Evolutionary conservation across 2,888 invertebrate genomes (phyloP).

Genomic region (Aquatica leii): DNA sequence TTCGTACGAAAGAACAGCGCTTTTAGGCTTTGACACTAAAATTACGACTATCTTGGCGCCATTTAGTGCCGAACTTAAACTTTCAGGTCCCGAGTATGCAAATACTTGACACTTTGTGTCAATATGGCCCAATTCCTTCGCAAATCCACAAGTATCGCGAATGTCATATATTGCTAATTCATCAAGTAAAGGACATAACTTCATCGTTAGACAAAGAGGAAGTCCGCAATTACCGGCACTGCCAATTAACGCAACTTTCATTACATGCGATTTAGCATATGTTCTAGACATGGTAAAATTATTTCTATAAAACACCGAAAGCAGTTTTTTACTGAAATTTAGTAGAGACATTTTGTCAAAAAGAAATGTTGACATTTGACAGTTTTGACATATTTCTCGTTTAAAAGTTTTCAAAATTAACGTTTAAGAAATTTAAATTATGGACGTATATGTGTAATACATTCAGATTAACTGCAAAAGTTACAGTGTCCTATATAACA

Average conservation of each 20-base stretch:
- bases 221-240: constrained; percentile 63
- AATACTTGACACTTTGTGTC: constrained; percentile 61
- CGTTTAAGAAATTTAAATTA: too few relatives aligned
- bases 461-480: too few relatives aligned
- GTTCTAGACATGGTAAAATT: constrained; percentile 55
- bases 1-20: constrained; percentile 41
- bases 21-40: constrained; percentile 47
- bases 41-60: constrained; percentile 53
- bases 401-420: too few relatives aligned
- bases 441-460: too few relatives aligned
- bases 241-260: constrained; percentile 29
- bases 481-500: too few relatives aligned
- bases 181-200: constrained; percentile 66
- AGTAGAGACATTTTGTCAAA: constrained; percentile 19
- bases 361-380: neutral
- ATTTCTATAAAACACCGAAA: neutral
- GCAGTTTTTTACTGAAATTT: constrained; percentile 20
- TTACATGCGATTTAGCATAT: constrained; percentile 53
- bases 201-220: constrained; percentile 65
- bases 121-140: constrained; percentile 60
- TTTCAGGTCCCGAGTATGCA: constrained; percentile 48
- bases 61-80: constrained; percentile 51
- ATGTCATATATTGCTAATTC: constrained; percentile 69
- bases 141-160: constrained; percentile 53
- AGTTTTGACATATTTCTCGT: neutral